phyloP scores from a whole-genome alignment of 2,113 vertebrate species.

The Gobius niger region DNA sequence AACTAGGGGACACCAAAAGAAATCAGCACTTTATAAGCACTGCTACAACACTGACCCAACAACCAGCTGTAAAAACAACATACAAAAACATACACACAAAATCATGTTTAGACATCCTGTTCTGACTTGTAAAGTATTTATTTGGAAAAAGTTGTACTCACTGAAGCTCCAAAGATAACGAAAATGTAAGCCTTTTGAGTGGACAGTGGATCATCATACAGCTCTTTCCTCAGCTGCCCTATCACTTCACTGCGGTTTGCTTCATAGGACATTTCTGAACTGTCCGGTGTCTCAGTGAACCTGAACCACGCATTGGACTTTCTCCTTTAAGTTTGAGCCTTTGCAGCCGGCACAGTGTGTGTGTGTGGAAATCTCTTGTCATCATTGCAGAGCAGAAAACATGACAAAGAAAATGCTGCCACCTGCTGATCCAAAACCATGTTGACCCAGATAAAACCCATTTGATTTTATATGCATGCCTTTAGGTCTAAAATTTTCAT shows the following conservation, averaged over 20 bases:
- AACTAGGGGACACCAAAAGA: constrained; percentile 16
- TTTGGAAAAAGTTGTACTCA: constrained; percentile 66
- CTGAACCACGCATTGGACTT: neutral
- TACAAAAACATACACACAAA: too few relatives aligned
- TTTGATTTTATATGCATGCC: neutral
- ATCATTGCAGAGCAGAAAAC: constrained; percentile 30
- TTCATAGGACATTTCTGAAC: constrained; percentile 52
- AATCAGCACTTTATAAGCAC: constrained; percentile 12
- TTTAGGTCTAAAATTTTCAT: too few relatives aligned
- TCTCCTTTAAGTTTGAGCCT: neutral
- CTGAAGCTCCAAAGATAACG: constrained; percentile 86
- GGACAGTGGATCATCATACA: constrained; percentile 74
- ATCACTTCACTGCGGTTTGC: constrained; percentile 77
- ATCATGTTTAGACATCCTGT: too few relatives aligned
- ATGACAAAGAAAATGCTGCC: constrained; percentile 44
- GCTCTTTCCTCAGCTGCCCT: constrained; percentile 80
- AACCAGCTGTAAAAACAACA: too few relatives aligned
- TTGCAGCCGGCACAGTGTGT: neutral
- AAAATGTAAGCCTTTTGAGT: constrained; percentile 74
- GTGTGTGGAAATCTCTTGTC: constrained; percentile 24
- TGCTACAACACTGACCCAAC: neutral
- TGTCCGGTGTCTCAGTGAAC: constrained; percentile 9
- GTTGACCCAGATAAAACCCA: fast-evolving
- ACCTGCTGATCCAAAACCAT: constrained; percentile 40
- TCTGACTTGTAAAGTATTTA: neutral